These are phyloP conservation scores for Anolis sagrei DNA, from an alignment of 2,113 vertebrate species.

Conservation along the genomic window DNA sequence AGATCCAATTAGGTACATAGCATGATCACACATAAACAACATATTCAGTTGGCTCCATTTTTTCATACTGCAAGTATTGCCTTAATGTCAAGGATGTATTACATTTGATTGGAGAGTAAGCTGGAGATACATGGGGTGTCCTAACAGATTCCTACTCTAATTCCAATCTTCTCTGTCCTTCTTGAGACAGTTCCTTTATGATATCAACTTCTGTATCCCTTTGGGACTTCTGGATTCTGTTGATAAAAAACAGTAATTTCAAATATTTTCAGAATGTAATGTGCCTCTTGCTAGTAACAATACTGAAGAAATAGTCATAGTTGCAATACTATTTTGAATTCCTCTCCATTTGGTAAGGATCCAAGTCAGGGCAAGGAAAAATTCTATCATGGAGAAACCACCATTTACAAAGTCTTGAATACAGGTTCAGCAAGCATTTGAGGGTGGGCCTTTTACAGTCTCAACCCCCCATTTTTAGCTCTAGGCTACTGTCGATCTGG, in stretches of 20 bases:
- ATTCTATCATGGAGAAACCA: not conserved
- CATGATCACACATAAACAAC: not conserved
- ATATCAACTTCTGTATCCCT: not conserved
- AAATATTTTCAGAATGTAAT: not conserved
- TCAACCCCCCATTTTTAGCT: no score
- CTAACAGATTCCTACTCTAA: not conserved
- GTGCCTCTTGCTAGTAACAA: not conserved
- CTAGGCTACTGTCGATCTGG: not conserved
- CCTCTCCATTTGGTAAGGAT: not conserved
- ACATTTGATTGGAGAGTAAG: conserved; percentile 4
- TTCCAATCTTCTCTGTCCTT: conserved; percentile 26
- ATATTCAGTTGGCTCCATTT: not conserved
- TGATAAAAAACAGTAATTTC: conserved; percentile 41
- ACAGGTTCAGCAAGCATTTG: not conserved
- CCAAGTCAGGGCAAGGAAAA: not conserved
- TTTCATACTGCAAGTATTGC: not conserved
- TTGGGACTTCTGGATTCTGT: not conserved
- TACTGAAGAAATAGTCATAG: not conserved
- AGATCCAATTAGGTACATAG: not conserved
- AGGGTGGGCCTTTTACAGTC: not conserved
- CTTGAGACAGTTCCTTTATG: conserved; percentile 29
- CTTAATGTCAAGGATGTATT: not conserved
- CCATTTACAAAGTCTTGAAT: not conserved
- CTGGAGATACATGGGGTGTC: conserved; percentile 32
- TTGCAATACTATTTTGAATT: not conserved